Conservation (phyloP, 2,797 vertebrate species). For the Pteropus rufus region DNA sequence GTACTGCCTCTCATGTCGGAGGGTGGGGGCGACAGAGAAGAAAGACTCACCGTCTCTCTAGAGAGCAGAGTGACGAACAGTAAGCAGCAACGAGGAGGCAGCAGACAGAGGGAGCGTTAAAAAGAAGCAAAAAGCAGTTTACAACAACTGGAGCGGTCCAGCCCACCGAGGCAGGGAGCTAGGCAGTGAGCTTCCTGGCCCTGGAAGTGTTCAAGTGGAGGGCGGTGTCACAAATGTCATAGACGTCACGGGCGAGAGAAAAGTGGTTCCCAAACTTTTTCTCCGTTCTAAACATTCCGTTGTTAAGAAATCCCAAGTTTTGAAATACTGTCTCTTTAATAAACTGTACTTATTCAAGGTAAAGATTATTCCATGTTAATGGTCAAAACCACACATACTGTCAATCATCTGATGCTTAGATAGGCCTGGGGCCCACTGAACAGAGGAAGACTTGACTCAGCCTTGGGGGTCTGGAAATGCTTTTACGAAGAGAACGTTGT, state of each 20-base stretch:
- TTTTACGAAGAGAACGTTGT: neutral
- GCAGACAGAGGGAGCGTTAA: neutral
- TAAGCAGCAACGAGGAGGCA: accelerated
- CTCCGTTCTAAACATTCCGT: neutral
- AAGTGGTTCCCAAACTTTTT: neutral
- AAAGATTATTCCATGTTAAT: neutral
- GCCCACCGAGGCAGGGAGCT: neutral
- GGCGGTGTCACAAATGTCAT: neutral
- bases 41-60: neutral
- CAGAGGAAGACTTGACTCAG: neutral
- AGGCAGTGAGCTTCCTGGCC: neutral
- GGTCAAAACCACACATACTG: neutral
- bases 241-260: neutral
- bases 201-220: neutral
- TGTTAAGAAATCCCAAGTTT: neutral
- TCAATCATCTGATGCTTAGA: neutral
- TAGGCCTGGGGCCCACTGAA: neutral
- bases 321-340: neutral
- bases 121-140: neutral
- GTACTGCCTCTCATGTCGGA: neutral
- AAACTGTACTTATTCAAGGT: neutral
- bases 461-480: neutral
- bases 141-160: neutral
- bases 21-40: neutral
- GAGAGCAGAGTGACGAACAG: neutral